These are phyloP conservation scores for Oxyscelio sp. DNA, from an alignment of 2,888 invertebrate genomes.

Conservation along the genomic window DNA sequence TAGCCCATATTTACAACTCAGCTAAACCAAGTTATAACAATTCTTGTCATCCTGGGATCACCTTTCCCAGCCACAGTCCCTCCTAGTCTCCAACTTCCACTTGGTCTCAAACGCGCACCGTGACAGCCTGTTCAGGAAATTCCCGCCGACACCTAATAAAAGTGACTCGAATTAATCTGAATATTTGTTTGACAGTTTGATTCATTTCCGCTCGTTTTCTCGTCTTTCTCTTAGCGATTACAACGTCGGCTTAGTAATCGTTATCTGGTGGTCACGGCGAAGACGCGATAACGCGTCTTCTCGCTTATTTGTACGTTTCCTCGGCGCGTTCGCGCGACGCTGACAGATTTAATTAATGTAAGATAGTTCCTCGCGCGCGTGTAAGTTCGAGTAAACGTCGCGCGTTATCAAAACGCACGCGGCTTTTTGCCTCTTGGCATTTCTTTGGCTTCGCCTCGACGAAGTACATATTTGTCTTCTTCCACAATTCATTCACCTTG, in stretches of 20 bases:
- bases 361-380: constrained; percentile 16
- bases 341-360: constrained; percentile 58
- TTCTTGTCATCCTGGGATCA: no score
- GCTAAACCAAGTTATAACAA: no score
- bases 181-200: constrained; percentile 59
- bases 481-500: constrained; percentile 71
- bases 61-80: no score
- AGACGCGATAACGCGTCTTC: constrained; percentile 38
- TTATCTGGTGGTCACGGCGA: constrained; percentile 47
- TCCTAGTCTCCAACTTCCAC: no score
- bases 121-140: no score
- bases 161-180: constrained; percentile 40
- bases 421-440: constrained; percentile 33
- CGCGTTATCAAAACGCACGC: constrained; percentile 52
- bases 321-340: constrained; percentile 15
- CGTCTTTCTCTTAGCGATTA: constrained; percentile 23
- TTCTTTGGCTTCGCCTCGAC: constrained; percentile 51
- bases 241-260: constrained; percentile 29
- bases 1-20: no score
- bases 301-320: constrained; percentile 40
- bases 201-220: constrained; percentile 34
- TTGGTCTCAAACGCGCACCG: no score
- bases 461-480: constrained; percentile 65
- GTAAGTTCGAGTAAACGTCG: constrained; percentile 20
- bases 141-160: no score